Base-by-base conservation (phyloP, 1,140 invertebrate genomes). In the Notospermus geniculatus region DNA sequence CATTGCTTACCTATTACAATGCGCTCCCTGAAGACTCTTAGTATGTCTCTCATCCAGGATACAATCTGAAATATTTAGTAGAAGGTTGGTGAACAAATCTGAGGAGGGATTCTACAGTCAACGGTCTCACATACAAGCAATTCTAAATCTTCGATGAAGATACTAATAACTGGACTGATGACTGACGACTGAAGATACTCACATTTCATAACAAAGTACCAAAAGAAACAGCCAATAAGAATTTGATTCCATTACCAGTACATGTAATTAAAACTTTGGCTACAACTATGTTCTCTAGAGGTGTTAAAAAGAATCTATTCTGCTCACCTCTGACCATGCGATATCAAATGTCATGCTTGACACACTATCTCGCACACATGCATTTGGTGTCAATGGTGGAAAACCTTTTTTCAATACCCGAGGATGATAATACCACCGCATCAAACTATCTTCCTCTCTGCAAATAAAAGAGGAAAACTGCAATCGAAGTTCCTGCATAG, bases 351-450 rank as follows among this genome's bases (percentile, higher is more conserved):
- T 68, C 27, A 64, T 68, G 63, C 71, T 76, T 15, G 70, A 67
- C 15, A 78, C 72, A 63, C 71, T 75, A 59, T 78, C 75, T 60
- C 70, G 72, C 19, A 77, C 63, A 62, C 73, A 76, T 46, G 75
- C 75, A 63, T 72, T 76, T 1, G 76, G 76, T 2, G 76, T 78
- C 32, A 78, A 72, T 5, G 76, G 76, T 5, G 76, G 76, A 58
- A 72, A 78, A 13, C 74, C 76, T 13, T 72, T 66, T 25, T 70
- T 57, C 2, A 71, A 53, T 36, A 70, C 56, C 17, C 74, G 63
- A 4, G 32, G 32, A 36, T 36, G 32, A 36, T 36, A 36, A 36
- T 36, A 15, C 15, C 32, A 7, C 32, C 32, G 32, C 4, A 50
- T 7, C 9, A 50, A 7, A 50, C 4, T n/a, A n/a, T 50, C 46